A percentile compares a stretch with the other conserved stretches of the same genome.
phyloP scores from a whole-genome alignment of 2,113 vertebrate genomes.

The Manacus vitellinus region DNA sequence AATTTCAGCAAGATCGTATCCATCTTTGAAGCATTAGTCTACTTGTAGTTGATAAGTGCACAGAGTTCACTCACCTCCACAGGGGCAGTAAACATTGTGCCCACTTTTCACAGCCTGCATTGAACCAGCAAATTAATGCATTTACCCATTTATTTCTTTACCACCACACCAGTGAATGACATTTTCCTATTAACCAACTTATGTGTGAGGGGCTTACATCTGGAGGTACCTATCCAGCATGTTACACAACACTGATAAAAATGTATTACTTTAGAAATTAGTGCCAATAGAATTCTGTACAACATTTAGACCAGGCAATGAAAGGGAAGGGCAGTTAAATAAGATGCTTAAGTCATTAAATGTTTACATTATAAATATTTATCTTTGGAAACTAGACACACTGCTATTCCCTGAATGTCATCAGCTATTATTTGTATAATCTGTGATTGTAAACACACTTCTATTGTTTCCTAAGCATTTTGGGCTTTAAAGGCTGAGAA shows the following conservation, averaged over 20 bases:
- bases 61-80: background rate
- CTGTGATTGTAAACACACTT: conserved; percentile 2
- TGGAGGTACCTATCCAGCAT: background rate
- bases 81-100: background rate
- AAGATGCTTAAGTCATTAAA: conserved; percentile 18
- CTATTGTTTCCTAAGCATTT: background rate
- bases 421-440: conserved; percentile 34
- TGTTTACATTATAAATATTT: conserved; percentile 37
- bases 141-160: background rate
- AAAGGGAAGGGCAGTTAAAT: background rate
- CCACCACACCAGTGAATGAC: background rate
- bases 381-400: background rate
- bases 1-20: background rate
- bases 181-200: background rate
- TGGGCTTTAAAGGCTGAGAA: background rate
- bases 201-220: background rate
- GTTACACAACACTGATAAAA: background rate
- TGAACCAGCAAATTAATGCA: background rate
- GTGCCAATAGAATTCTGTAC: background rate
- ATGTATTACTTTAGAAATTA: background rate
- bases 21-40: background rate
- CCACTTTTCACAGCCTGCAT: background rate
- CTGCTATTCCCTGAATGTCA: conserved; percentile 11
- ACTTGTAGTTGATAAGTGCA: accelerated
- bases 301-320: background rate